Base-by-base conservation (phyloP, 2,888 invertebrate genomes). In the Fissipunctia ypsillon region DNA sequence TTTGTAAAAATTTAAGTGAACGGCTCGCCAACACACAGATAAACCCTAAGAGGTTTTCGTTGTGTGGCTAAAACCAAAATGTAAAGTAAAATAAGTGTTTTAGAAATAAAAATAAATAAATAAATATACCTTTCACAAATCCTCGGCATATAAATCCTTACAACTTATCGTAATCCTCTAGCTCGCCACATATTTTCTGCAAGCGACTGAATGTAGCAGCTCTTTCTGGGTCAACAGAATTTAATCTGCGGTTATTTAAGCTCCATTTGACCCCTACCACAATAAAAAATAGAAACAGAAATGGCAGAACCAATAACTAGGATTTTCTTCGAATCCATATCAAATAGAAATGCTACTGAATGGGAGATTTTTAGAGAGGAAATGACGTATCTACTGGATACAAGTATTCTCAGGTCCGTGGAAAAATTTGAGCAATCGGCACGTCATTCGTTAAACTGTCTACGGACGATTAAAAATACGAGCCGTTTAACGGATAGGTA, bases 231-330 rank as follows among this genome's bases (percentile, higher is more conserved):
- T 81, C 66, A 66, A 41, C 54, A 61, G 66, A 69, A 69, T 81
- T 69, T 80, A 80, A 81, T 81, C 80, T 73, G 56, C 68, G 81
- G 68, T 73, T 81, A 81, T 73, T 80, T 43, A 57, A 69, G 82
- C 82, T 73, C 61, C 78, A 66, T 78, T 81, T 73, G 69, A 78
- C 78, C 78, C 54, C 43, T n/a, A 65, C 50, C 54, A 61, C 45
- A 57, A 66, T 78, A 67, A 69, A n/a, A 68, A 65, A 57, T 50
- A 45, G 48, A 80, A 73, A 69, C 57, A 81, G 54, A 73, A 66
- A 69, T 63, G 59, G 38, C 45, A 69, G 56, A 61, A 19, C 28
- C 59, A 72, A 72, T 65, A 31, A 73, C 60, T 59, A 48, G 35
- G 22, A 61, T 61, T 64, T 57, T 64, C 50, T 50, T 48, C 12